Percentiles rank a stretch among this genome's conserved stretches.
Conservation (phyloP, 2,888 invertebrate species). For the Augochlorella aurata region DNA sequence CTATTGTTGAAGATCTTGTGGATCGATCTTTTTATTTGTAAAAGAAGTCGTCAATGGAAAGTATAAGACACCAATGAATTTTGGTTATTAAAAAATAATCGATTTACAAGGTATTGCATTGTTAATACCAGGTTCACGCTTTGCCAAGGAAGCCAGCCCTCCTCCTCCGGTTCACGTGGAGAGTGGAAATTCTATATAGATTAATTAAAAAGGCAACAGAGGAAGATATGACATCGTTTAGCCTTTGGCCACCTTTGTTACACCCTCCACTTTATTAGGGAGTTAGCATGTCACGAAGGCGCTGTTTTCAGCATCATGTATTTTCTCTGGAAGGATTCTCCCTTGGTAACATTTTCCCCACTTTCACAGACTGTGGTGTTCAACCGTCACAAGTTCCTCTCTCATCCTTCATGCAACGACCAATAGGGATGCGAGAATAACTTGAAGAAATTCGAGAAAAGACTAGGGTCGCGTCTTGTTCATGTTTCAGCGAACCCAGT, state of each 20-base stretch:
- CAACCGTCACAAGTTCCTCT: neutral
- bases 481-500: neutral
- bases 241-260: slow-evolving; percentile 79
- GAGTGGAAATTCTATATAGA: slow-evolving; percentile 63
- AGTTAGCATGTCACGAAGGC: slow-evolving; percentile 75
- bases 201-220: slow-evolving; percentile 67
- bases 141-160: slow-evolving; percentile 67
- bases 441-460: neutral
- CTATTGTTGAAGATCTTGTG: too few relatives aligned
- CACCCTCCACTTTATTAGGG: slow-evolving; percentile 75
- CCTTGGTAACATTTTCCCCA: neutral
- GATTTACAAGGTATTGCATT: too few relatives aligned
- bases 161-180: slow-evolving; percentile 49
- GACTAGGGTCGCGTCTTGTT: neutral
- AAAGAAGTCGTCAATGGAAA: too few relatives aligned
- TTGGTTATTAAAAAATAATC: too few relatives aligned
- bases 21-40: too few relatives aligned
- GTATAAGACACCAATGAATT: too few relatives aligned
- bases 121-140: slow-evolving; percentile 73
- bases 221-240: slow-evolving; percentile 73
- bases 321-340: neutral
- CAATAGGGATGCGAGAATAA: too few relatives aligned
- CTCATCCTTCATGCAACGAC: neutral
- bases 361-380: neutral
- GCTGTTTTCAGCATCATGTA: neutral